Base-by-base conservation (phyloP, 2,113 vertebrate genomes). In the Anolis carolinensis region DNA sequence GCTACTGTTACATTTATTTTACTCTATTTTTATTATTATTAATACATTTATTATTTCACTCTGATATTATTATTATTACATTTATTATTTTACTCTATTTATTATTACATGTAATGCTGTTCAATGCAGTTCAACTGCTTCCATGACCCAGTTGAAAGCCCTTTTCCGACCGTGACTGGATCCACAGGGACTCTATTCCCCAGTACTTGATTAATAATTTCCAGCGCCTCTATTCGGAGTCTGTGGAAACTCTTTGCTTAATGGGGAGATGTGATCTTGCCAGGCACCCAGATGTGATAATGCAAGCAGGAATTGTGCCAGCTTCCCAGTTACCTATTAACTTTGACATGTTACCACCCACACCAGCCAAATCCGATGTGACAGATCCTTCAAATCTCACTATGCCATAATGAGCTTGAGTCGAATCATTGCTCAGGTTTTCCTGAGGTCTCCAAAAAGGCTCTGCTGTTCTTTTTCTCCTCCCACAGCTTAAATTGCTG, bases 231-330 rank as follows among this genome's bases (percentile, higher is more conserved):
- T 76, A 32, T 44, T 10, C 18, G 27, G 73, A 34, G 39, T 23
- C 1, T 2, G 3, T 1, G 36, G 77, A 63, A 76, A 8, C 1
- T 32, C 32, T 62, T 25, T 8, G 30, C 9, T 72, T 27, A 23
- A 59, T 2, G 20, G 7, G 48, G 1, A 7, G 5, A 23, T 50
- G 1, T 0, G 0, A 0, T 27, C 5, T 83, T 71, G 1, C 50
- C 79, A 70, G 0, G 10, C 2, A 44, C 20, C 27, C 65, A 27
- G 1, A 50, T 1, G 18, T 10, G 59, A 25, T 13, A 50, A 0
- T 2, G 20, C 4, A 27, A n/a, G 21, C 77, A 25, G 75, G 55
- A 78, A 74, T 36, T 25, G 14, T 81, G 44, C 62, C 59, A 55
- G 8, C 82, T 77, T 44, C 20, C 7, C 0, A 72, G 18, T 71